Evolutionary conservation across 2,797 vertebrate genomes (phyloP), one percentile per base, ranked within the genome.

Genomic region (Rhinella marina): DNA sequence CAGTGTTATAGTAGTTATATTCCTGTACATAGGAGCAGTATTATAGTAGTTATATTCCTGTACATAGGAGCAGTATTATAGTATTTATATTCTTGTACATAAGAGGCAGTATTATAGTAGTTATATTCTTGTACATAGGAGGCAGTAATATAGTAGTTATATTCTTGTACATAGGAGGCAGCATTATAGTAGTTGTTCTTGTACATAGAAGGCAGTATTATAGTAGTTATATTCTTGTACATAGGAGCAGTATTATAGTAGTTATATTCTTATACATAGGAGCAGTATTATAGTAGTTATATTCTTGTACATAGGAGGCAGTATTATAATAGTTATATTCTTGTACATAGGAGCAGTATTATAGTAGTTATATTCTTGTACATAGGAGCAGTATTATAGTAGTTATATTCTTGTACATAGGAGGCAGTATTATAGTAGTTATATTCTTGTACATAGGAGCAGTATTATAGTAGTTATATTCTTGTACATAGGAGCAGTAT

Each of bases 81-180:
- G 70, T 48, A 73, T 29, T 48, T 73, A 73, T 41, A 73, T 70
- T 70, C n/a, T n/a, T n/a, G n/a, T n/a, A n/a, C n/a, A n/a, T n/a
- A n/a, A n/a, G n/a, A n/a, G n/a, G n/a, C n/a, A n/a, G n/a, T n/a
- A n/a, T n/a, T 23, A 9, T n/a, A 16, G 66, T 29, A 70, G 27
- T 70, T 70, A 70, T 19, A 70, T 32, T 70, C 25, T 70, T 70
- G 17, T 70, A 70, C 17, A 59, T 16, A 19, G 57, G n/a, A 0
- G 19, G 57, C 70, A 48, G 32, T 48, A 73, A 48, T 48, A 73
- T 73, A 73, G 70, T 48, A 73, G 70, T 48, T 73, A 73, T 41
- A 73, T 70, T 70, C n/a, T n/a, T n/a, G n/a, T n/a, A n/a, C n/a
- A n/a, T n/a, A n/a, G n/a, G n/a, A n/a, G n/a, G n/a, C 59, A 61